Evolutionary conservation across 1,140 invertebrate genomes (phyloP).

Genomic region (Lepidurus arcticus): DNA sequence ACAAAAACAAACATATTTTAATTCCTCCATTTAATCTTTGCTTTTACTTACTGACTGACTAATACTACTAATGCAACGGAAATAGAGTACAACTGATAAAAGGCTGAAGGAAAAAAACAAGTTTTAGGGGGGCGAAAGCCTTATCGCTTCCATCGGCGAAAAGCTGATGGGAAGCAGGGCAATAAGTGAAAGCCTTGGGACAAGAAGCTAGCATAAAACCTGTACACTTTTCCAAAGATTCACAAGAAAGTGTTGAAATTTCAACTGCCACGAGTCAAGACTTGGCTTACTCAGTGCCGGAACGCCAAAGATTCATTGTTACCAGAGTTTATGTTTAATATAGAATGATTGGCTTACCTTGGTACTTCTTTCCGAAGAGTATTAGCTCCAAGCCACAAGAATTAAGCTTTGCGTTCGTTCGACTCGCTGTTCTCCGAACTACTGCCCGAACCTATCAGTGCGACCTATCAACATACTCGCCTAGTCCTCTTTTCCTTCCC

Average conservation of each 20-base stretch:
- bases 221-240: constrained; percentile 12
- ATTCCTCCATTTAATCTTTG: too few species aligned
- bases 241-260: not conserved
- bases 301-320: too few species aligned
- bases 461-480: constrained; percentile 18
- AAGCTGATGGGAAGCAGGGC: not conserved
- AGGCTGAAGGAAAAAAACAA: not conserved
- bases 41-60: too few species aligned
- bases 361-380: not conserved
- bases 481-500: constrained; percentile 14
- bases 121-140: not conserved
- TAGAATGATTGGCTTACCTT: not conserved
- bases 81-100: constrained; percentile 20
- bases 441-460: constrained; percentile 18
- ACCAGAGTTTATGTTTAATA: not conserved
- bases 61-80: not conserved
- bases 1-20: not conserved
- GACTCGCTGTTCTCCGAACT: constrained; percentile 20
- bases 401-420: not conserved
- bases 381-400: constrained; percentile 1
- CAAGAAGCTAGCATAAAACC: constrained; percentile 7
- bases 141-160: not conserved
- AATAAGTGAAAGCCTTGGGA: not conserved
- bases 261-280: not conserved
- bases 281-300: too few species aligned